Conservation (phyloP, 2,113 vertebrate genomes). For the Bostrychus sinensis region DNA sequence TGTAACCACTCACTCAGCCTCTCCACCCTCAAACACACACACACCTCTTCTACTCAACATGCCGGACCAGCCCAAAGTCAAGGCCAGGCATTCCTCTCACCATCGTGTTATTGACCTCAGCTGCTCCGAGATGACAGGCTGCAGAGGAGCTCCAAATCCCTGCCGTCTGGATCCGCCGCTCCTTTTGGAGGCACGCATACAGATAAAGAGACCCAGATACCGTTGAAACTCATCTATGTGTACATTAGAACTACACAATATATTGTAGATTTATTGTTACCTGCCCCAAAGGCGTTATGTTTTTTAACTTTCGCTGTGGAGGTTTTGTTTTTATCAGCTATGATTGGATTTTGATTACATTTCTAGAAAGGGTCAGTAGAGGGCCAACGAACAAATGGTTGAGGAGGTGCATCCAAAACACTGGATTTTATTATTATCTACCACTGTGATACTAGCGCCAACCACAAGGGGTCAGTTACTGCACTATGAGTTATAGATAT, state of each 20-base stretch:
- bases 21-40: slow-evolving; percentile 11
- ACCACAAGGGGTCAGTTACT: no score
- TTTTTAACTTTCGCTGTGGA: no score
- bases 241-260: background rate
- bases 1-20: slow-evolving; percentile 14
- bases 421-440: no score
- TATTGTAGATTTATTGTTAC: background rate
- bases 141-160: slow-evolving; percentile 19
- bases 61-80: slow-evolving; percentile 2
- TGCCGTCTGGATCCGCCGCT: slow-evolving; percentile 9
- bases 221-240: background rate
- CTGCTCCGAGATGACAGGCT: slow-evolving; percentile 25
- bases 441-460: no score
- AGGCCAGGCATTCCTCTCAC: slow-evolving; percentile 37
- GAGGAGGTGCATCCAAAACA: no score
- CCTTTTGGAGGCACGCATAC: slow-evolving; percentile 4
- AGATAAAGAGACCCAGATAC: background rate
- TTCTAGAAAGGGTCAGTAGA: no score
- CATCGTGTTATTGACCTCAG: slow-evolving; percentile 42
- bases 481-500: no score
- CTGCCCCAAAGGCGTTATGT: no score
- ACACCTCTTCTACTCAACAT: slow-evolving; percentile 10
- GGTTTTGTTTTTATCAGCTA: no score
- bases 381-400: no score
- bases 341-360: no score